These are phyloP conservation scores for Thymelicus lineola DNA, from an alignment of 2,888 invertebrate genomes.

Conservation along the genomic window DNA sequence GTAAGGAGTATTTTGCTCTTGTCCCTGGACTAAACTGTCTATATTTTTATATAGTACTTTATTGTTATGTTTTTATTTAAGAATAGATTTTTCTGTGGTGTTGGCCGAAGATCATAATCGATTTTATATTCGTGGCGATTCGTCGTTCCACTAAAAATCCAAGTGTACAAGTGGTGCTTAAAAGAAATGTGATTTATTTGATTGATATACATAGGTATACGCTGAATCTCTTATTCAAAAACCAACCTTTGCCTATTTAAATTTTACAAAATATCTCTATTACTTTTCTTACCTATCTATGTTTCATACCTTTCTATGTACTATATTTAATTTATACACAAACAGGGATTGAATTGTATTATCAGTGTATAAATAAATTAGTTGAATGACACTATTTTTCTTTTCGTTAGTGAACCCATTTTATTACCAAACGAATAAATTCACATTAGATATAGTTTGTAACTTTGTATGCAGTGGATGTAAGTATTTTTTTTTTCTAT, in stretches of 20 bases:
- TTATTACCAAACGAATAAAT: too few relatives aligned
- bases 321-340: slow-evolving; percentile 62
- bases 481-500: too few relatives aligned
- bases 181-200: slow-evolving; percentile 16
- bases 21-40: not conserved
- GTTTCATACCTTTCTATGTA: slow-evolving; percentile 42
- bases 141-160: not conserved
- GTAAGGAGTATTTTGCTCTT: too few relatives aligned
- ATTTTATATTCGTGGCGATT: not conserved
- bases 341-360: slow-evolving; percentile 74
- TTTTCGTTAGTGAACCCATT: slow-evolving; percentile 10
- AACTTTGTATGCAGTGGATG: too few relatives aligned
- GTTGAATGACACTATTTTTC: slow-evolving; percentile 58
- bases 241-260: not conserved
- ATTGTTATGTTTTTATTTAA: not conserved
- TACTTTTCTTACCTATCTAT: too few relatives aligned
- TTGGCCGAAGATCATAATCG: not conserved
- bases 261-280: not conserved
- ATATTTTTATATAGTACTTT: slow-evolving; percentile 30
- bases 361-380: slow-evolving; percentile 53
- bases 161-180: slow-evolving; percentile 9
- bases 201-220: slow-evolving; percentile 4
- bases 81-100: not conserved
- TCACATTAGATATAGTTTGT: too few relatives aligned
- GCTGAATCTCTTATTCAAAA: slow-evolving; percentile 35